These are phyloP conservation scores for Struthidea cinerea DNA, from an alignment of 2,113 vertebrate species.

Conservation along the genomic window DNA sequence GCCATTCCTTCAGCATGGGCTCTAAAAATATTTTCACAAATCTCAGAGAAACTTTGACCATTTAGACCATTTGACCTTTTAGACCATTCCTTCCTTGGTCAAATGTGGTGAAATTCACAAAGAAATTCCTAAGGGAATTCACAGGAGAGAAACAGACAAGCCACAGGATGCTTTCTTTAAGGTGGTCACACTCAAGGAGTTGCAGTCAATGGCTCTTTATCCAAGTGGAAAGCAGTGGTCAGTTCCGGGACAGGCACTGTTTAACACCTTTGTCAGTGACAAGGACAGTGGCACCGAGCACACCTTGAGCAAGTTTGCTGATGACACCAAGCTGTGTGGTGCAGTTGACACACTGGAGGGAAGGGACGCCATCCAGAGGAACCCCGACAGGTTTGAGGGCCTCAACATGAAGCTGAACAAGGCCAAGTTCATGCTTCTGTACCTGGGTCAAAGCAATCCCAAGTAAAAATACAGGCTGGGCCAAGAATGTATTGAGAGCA, in stretches of 20 bases:
- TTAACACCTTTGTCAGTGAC: background rate
- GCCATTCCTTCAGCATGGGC: background rate
- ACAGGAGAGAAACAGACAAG: background rate
- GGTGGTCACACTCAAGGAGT: background rate
- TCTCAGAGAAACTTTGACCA: background rate
- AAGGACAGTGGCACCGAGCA: background rate
- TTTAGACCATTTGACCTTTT: background rate
- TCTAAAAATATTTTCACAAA: background rate
- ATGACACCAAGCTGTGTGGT: background rate
- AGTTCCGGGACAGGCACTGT: accelerated
- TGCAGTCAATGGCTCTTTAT: background rate
- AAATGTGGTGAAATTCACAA: background rate
- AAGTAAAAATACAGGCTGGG: background rate
- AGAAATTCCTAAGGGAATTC: background rate
- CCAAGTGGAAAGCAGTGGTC: background rate
- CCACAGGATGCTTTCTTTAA: background rate
- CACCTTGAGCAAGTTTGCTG: background rate
- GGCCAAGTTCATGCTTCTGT: background rate
- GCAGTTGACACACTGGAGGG: accelerated
- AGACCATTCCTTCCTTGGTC: background rate
- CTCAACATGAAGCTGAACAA: background rate
- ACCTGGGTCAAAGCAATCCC: background rate
- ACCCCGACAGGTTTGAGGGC: background rate
- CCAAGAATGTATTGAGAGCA: background rate
- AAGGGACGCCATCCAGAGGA: background rate